These are phyloP conservation scores for Porphyrio hochstetteri DNA, from an alignment of 2,113 vertebrate species.

Conservation along the genomic window DNA sequence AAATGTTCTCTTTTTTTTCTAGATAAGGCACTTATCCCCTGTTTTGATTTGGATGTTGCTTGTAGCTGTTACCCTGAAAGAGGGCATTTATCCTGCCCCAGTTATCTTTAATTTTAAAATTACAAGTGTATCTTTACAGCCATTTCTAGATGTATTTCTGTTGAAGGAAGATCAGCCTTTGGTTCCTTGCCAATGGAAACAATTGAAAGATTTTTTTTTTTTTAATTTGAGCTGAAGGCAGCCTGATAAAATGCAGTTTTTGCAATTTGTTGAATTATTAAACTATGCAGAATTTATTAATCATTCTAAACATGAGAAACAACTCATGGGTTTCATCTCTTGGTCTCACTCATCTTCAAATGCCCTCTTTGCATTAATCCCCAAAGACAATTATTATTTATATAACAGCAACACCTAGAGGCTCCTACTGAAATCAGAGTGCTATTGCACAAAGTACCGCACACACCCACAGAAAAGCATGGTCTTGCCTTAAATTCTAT, in stretches of 20 bases:
- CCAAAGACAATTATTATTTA: constrained; percentile 39
- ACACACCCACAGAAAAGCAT: neutral
- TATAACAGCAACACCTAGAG: constrained; percentile 59
- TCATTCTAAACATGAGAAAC: constrained; percentile 42
- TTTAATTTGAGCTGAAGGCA: neutral
- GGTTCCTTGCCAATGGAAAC: neutral
- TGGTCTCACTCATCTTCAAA: constrained; percentile 40
- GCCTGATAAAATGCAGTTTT: constrained; percentile 42
- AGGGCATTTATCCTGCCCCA: neutral
- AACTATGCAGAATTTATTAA: constrained; percentile 66
- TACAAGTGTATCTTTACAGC: constrained; percentile 1
- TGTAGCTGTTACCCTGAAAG: neutral
- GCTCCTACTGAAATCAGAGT: neutral
- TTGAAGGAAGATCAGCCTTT: constrained; percentile 36
- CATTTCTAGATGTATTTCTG: constrained; percentile 33
- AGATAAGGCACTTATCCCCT: neutral
- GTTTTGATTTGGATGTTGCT: neutral
- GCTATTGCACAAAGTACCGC: neutral
- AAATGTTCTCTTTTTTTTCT: neutral
- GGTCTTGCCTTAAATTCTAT: neutral
- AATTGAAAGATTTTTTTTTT: neutral
- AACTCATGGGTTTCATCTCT: neutral
- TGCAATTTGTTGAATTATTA: constrained; percentile 71
- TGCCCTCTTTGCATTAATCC: constrained; percentile 32
- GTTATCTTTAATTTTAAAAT: constrained; percentile 17